Evolutionary conservation across 2,113 vertebrate genomes (phyloP).

Genomic region (Microcebus murinus): DNA sequence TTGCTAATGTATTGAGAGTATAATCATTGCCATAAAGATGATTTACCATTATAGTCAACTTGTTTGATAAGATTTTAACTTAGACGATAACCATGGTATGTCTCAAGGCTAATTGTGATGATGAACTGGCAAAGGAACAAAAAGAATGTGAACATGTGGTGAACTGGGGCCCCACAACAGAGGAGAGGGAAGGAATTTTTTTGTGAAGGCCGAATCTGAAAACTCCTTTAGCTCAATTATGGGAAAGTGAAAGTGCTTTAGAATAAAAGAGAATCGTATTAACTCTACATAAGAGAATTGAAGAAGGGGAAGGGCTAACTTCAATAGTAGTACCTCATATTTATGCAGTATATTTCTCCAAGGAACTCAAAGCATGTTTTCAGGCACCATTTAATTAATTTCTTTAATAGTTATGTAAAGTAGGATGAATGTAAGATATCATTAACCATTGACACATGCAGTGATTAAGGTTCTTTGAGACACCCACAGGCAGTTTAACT

Average conservation of each 20-base stretch:
- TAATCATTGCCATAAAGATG: slow-evolving; percentile 55
- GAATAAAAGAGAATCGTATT: not conserved
- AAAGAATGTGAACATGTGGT: slow-evolving; percentile 47
- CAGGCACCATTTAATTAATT: slow-evolving; percentile 29
- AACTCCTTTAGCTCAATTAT: not conserved
- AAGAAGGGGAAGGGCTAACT: not conserved
- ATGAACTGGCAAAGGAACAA: slow-evolving; percentile 66
- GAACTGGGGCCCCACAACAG: not conserved
- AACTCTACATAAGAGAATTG: not conserved
- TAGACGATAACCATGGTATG: slow-evolving; percentile 63
- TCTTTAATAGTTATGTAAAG: not conserved
- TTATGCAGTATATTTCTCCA: slow-evolving; percentile 9
- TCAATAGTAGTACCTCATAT: slow-evolving; percentile 24
- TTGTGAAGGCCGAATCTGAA: not conserved
- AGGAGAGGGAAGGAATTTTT: slow-evolving; percentile 50
- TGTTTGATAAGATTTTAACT: slow-evolving; percentile 74
- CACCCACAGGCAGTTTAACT: slow-evolving; percentile 12
- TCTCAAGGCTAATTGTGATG: slow-evolving; percentile 67
- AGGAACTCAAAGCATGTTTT: slow-evolving; percentile 11
- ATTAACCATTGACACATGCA: not conserved
- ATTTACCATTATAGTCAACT: slow-evolving; percentile 63
- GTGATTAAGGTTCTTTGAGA: slow-evolving; percentile 33
- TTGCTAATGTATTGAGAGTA: slow-evolving; percentile 66
- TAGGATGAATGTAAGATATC: not conserved
- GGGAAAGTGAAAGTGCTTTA: not conserved